Conservation (phyloP, 1,140 invertebrate genomes). For the Drosophila azteca region DNA sequence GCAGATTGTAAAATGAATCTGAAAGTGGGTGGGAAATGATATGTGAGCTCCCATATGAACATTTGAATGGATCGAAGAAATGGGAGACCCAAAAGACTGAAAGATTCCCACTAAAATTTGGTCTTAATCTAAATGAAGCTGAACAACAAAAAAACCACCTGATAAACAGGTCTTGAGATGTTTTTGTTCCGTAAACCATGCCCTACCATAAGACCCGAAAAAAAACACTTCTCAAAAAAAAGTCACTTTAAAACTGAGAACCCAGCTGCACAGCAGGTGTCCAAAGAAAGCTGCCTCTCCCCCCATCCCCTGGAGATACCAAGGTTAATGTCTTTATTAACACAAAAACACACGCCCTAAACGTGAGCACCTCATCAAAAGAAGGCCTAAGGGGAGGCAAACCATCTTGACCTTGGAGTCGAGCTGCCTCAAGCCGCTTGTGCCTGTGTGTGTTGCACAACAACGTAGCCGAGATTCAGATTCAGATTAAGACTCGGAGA, state of each 20-base stretch:
- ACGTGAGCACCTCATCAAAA: conserved; percentile 26
- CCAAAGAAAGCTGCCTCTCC: conserved; percentile 8
- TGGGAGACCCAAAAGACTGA: neutral
- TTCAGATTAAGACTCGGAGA: conserved; percentile 18
- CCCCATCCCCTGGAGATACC: conserved; percentile 9
- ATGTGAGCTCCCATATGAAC: neutral
- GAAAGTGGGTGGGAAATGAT: neutral
- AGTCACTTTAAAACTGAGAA: conserved; percentile 1
- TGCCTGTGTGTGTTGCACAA: conserved; percentile 38
- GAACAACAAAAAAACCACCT: no score
- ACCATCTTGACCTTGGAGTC: conserved; percentile 35
- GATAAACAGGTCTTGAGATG: no score
- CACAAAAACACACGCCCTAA: conserved; percentile 34
- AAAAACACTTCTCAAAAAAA: conserved; percentile 9
- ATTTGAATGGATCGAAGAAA: neutral
- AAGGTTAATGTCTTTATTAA: conserved; percentile 57
- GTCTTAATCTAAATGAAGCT: no score
- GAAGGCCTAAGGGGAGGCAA: conserved; percentile 25
- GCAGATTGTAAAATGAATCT: neutral
- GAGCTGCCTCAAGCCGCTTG: conserved; percentile 6
- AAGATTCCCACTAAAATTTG: no score
- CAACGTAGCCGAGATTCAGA: conserved; percentile 15
- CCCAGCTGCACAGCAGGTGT: conserved; percentile 5
- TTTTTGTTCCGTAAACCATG: neutral
- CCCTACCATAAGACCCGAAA: neutral